A percentile compares a stretch with the other conserved stretches of the same genome.
Conservation (phyloP, 2,797 vertebrate species). For the Danionella dracula region DNA sequence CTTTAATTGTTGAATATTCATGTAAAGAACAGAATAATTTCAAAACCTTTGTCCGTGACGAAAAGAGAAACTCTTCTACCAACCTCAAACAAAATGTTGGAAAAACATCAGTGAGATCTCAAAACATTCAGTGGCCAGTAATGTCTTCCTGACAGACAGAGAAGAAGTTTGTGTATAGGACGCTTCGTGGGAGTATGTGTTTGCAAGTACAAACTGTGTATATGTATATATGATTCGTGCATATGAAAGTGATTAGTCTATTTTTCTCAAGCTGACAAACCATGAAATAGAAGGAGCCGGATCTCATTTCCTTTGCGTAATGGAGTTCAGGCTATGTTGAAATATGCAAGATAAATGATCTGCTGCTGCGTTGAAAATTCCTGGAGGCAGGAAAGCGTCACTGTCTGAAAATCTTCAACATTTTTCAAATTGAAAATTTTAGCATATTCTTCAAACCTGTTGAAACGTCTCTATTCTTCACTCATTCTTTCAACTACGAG, state of each 20-base stretch:
- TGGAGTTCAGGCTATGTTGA: constrained; percentile 9
- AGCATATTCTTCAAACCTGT: neutral
- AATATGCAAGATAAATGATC: constrained; percentile 28
- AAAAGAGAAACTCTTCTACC: too few relatives aligned
- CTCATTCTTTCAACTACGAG: too few relatives aligned
- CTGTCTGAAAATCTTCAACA: neutral
- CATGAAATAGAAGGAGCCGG: constrained; percentile 27
- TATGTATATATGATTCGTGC: constrained; percentile 10
- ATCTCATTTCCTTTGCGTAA: constrained; percentile 31
- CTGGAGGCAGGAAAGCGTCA: constrained; percentile 3
- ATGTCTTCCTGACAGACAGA: too few relatives aligned
- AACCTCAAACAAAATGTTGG: too few relatives aligned
- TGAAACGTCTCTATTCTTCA: too few relatives aligned
- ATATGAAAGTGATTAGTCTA: constrained; percentile 26
- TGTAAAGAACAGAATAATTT: too few relatives aligned
- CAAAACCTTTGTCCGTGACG: too few relatives aligned
- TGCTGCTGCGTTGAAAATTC: constrained; percentile 6
- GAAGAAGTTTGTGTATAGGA: too few relatives aligned
- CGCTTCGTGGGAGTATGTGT: neutral
- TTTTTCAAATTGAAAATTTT: neutral
- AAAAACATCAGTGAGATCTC: neutral
- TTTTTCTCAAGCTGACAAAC: constrained; percentile 29
- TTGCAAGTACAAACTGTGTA: constrained; percentile 2
- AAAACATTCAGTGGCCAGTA: neutral
- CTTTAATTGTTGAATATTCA: too few relatives aligned